These are phyloP conservation scores for Phaethon lepturus DNA, from an alignment of 2,113 vertebrate species.

Conservation along the genomic window DNA sequence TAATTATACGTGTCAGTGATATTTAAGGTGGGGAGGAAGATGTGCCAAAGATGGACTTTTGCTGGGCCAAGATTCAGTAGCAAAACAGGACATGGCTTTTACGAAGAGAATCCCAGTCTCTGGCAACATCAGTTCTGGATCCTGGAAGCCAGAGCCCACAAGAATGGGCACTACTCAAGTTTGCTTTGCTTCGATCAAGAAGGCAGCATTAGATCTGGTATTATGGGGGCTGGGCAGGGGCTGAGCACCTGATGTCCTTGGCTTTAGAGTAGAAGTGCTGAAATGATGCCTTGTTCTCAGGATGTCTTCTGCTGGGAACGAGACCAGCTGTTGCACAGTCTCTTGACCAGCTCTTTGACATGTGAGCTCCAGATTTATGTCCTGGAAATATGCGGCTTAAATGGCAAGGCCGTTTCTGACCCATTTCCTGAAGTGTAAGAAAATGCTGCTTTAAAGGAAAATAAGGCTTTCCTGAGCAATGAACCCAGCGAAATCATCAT, in stretches of 20 bases:
- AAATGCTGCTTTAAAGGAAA: neutral
- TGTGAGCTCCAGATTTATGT: neutral
- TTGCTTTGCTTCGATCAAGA: neutral
- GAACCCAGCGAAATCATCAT: neutral
- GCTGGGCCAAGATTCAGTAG: neutral
- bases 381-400: neutral
- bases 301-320: neutral
- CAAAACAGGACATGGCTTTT: conserved; percentile 13
- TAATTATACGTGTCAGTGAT: conserved; percentile 53
- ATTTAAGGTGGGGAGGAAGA: conserved; percentile 6
- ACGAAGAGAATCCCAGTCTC: neutral
- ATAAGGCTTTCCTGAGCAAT: neutral
- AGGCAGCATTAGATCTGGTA: neutral
- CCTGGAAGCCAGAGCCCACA: neutral
- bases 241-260: neutral
- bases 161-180: neutral
- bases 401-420: neutral
- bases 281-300: neutral
- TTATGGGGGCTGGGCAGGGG: neutral
- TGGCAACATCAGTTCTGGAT: neutral
- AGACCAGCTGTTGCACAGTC: neutral
- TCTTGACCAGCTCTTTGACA: neutral
- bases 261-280: neutral
- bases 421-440: neutral
- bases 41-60: conserved; percentile 21